phyloP scores from a whole-genome alignment of 2,888 invertebrate genomes.

The Heliconius erato region DNA sequence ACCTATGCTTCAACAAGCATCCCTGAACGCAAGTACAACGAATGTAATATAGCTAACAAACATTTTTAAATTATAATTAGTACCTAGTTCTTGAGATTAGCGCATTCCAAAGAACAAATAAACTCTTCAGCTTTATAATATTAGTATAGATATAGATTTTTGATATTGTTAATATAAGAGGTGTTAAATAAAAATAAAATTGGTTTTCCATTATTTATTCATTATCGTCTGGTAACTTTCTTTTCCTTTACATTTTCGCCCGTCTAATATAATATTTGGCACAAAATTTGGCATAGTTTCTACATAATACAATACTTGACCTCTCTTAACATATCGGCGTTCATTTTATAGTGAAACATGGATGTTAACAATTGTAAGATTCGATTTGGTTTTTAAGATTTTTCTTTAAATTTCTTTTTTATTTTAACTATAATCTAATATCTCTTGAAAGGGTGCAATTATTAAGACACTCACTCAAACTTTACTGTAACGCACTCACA shows the following conservation, averaged over 20 bases:
- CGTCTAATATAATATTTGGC: conserved; percentile 67
- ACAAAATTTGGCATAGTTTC: conserved; percentile 74
- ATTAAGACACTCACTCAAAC: not conserved
- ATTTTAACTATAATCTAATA: not conserved
- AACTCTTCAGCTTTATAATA: no score
- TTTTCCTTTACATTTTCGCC: conserved; percentile 53
- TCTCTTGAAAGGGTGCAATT: no score
- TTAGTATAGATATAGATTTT: no score
- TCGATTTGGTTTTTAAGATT: not conserved
- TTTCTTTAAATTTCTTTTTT: not conserved
- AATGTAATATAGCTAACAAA: no score
- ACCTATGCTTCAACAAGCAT: no score
- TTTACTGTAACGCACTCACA: not conserved
- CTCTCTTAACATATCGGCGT: conserved; percentile 41
- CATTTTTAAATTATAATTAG: no score
- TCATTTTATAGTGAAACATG: conserved; percentile 42
- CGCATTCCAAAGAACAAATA: no score
- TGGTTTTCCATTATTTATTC: conserved; percentile 74
- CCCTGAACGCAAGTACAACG: no score
- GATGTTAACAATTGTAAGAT: conserved; percentile 47
- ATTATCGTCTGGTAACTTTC: conserved; percentile 72
- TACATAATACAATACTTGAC: conserved; percentile 55
- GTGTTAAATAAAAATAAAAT: conserved; percentile 56
- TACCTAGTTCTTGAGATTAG: no score
- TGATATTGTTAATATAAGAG: not conserved